Percentiles rank a stretch among this genome's conserved stretches.
Evolutionary conservation across 2,888 invertebrate genomes (phyloP).

Genomic region (Plemyria rubiginata): DNA sequence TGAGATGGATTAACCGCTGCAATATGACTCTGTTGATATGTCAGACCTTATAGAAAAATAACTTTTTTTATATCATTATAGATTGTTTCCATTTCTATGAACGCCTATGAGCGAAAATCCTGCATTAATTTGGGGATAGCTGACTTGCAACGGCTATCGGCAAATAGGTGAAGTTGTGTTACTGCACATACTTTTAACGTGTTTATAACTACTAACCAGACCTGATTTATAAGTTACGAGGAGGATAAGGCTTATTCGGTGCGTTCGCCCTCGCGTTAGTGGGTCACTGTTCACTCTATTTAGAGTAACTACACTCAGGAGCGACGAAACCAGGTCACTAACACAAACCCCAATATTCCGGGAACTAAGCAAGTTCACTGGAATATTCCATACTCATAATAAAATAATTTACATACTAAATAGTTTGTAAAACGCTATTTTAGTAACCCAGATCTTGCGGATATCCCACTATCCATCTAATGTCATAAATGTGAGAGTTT

Average conservation of each 20-base stretch:
- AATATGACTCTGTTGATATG: too few species aligned
- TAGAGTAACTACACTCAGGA: constrained; percentile 14
- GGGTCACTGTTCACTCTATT: constrained; percentile 23
- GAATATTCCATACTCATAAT: neutral
- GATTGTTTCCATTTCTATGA: too few species aligned
- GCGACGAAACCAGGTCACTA: neutral
- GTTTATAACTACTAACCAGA: constrained; percentile 48
- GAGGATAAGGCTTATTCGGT: constrained; percentile 37
- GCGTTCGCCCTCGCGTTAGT: constrained; percentile 18
- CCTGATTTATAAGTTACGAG: constrained; percentile 65
- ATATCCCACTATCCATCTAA: too few species aligned
- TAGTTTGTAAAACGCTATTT: too few species aligned
- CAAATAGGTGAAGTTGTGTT: constrained; percentile 1
- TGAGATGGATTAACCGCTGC: too few species aligned
- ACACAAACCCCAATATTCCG: neutral
- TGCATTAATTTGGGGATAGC: too few species aligned
- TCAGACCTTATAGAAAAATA: too few species aligned
- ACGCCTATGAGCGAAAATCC: too few species aligned
- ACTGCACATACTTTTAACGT: constrained; percentile 8
- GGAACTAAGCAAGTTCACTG: neutral
- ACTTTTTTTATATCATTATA: too few species aligned
- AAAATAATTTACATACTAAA: too few species aligned
- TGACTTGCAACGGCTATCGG: neutral
- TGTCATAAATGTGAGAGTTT: too few species aligned
- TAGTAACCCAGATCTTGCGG: too few species aligned